A percentile compares a stretch with the other conserved stretches of the same genome.
Conservation (phyloP, 1,140 invertebrate genomes). For the Nixonia krombeini region DNA sequence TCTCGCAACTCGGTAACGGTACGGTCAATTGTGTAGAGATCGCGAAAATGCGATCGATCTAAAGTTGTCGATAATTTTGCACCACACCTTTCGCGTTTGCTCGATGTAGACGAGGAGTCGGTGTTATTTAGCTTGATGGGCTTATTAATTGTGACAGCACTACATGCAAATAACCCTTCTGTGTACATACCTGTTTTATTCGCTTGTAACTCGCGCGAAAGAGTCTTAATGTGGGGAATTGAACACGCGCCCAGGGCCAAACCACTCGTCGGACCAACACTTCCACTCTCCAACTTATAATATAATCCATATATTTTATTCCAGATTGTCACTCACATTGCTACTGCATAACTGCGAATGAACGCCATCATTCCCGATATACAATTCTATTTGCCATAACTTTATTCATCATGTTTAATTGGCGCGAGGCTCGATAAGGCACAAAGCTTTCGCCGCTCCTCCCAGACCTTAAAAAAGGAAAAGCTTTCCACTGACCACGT, state of each 20-base stretch:
- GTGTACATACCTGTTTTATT: constrained; percentile 28
- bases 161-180: constrained; percentile 26
- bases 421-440: neutral
- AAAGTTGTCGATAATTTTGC: too few species aligned
- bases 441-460: neutral
- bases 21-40: too few species aligned
- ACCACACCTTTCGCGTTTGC: too few species aligned
- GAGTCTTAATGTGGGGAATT: constrained; percentile 23
- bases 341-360: constrained; percentile 56
- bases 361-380: constrained; percentile 51
- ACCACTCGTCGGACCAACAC: constrained; percentile 29
- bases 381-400: constrained; percentile 51
- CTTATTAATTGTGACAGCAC: constrained; percentile 42
- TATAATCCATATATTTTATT: constrained; percentile 72
- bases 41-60: too few species aligned
- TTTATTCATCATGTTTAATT: constrained; percentile 49
- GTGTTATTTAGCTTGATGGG: constrained; percentile 24
- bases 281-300: constrained; percentile 52
- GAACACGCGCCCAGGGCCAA: constrained; percentile 35
- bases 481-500: neutral
- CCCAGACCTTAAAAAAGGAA: neutral
- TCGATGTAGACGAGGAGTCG: too few species aligned
- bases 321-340: constrained; percentile 67
- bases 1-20: too few species aligned
- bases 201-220: constrained; percentile 38